These are phyloP conservation scores for Drosophila tripunctata DNA, from an alignment of 2,888 invertebrate species.

Conservation along the genomic window DNA sequence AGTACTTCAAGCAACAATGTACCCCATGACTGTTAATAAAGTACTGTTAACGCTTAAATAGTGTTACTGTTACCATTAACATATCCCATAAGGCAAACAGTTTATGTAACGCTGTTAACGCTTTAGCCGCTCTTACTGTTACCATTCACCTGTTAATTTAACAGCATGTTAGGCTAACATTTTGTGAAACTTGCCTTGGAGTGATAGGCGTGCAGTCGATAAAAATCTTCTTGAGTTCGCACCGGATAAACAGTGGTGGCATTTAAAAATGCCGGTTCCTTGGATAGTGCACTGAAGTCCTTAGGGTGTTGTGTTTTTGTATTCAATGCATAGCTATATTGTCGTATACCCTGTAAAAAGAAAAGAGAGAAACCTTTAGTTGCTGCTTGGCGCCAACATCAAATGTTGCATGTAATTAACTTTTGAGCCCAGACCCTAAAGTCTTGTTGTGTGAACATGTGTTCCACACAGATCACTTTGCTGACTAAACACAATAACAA, in stretches of 20 bases:
- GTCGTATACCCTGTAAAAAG: slow-evolving; percentile 78
- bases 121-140: not conserved
- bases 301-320: slow-evolving; percentile 78
- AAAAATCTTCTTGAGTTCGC: slow-evolving; percentile 86
- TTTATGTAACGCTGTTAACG: slow-evolving; percentile 14
- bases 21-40: no score
- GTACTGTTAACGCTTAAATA: no score
- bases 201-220: slow-evolving; percentile 90
- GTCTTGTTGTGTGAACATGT: slow-evolving; percentile 30
- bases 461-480: slow-evolving; percentile 26
- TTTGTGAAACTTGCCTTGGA: slow-evolving; percentile 86
- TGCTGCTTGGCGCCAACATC: slow-evolving; percentile 7
- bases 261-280: slow-evolving; percentile 85
- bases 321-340: slow-evolving; percentile 76
- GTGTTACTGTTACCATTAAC: no score
- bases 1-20: no score
- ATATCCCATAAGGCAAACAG: no score
- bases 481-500: not conserved
- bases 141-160: not conserved
- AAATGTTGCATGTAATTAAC: slow-evolving; percentile 37
- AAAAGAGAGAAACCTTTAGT: not conserved
- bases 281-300: slow-evolving; percentile 84
- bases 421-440: not conserved
- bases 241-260: slow-evolving; percentile 89
- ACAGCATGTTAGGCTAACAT: slow-evolving; percentile 3